These are phyloP conservation scores for Neodontobutis hainanensis DNA, from an alignment of 2,113 vertebrate species.

Conservation along the genomic window DNA sequence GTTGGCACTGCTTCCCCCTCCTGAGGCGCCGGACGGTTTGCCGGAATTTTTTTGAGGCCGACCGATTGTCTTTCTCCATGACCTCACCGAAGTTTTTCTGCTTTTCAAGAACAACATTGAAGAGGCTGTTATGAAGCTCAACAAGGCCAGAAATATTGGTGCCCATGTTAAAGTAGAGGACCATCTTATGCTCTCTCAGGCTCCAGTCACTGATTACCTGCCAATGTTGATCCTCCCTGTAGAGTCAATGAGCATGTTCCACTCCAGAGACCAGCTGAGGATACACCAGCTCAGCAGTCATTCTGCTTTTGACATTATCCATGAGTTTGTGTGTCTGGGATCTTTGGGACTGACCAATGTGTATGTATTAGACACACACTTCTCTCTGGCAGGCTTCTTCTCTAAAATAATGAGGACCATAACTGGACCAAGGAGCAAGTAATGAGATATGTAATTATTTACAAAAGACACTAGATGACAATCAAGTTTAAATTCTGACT, in stretches of 20 bases:
- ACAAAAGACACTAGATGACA: no score
- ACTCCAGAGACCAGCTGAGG: slow-evolving; percentile 10
- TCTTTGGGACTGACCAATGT: slow-evolving; percentile 48
- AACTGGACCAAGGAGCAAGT: no score
- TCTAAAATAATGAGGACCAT: background rate
- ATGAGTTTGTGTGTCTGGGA: slow-evolving; percentile 28
- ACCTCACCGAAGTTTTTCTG: background rate
- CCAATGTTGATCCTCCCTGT: fast-evolving
- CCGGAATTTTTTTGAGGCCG: no score
- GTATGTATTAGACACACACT: slow-evolving; percentile 30
- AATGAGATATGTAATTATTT: no score
- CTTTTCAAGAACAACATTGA: slow-evolving; percentile 40
- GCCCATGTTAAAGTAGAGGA: slow-evolving; percentile 18
- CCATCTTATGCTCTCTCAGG: background rate
- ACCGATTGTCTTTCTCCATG: no score
- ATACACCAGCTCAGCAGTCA: background rate
- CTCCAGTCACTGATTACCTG: background rate
- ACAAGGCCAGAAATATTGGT: background rate
- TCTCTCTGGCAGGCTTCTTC: slow-evolving; percentile 18
- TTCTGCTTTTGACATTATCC: background rate
- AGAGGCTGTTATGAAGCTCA: slow-evolving; percentile 22
- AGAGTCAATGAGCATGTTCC: fast-evolving
- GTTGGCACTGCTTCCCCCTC: no score
- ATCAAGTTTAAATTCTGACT: no score
- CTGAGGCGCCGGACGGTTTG: no score